Evolutionary conservation across 2,797 vertebrate genomes (phyloP).

Genomic region (Darevskia mixta): DNA sequence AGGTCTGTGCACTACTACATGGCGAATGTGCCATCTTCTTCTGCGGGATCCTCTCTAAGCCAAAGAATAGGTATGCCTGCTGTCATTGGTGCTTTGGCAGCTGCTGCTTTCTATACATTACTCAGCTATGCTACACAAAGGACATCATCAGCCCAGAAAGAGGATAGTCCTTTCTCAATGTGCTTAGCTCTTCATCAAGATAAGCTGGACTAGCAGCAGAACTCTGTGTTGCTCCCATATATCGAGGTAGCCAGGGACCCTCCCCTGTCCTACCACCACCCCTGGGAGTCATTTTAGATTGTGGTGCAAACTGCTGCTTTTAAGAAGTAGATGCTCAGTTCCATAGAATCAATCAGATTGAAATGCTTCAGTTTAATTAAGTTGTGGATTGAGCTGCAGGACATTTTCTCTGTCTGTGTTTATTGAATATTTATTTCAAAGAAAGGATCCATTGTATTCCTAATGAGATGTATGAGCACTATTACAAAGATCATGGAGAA

Average conservation of each 20-base stretch:
- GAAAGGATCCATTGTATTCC: conserved; percentile 26
- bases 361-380: conserved; percentile 27
- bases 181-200: neutral
- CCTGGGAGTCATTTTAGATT: neutral
- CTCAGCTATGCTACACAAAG: neutral
- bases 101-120: neutral
- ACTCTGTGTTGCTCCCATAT: neutral
- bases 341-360: neutral
- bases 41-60: too few relatives aligned
- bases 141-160: neutral
- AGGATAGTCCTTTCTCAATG: neutral
- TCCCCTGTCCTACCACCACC: neutral
- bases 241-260: neutral
- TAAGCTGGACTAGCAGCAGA: neutral
- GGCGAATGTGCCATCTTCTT: neutral
- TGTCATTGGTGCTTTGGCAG: neutral
- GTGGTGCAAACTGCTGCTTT: neutral
- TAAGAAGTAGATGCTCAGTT: neutral
- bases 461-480: neutral
- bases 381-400: conserved; percentile 42
- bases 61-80: neutral
- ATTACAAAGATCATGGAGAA: conserved; percentile 15
- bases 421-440: conserved; percentile 37
- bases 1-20: neutral
- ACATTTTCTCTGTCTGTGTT: conserved; percentile 29